Percentiles rank a stretch among this genome's conserved stretches.
These are phyloP conservation scores for Leucopsar rothschildi DNA, from an alignment of 2,113 vertebrate species.

Conservation along the genomic window DNA sequence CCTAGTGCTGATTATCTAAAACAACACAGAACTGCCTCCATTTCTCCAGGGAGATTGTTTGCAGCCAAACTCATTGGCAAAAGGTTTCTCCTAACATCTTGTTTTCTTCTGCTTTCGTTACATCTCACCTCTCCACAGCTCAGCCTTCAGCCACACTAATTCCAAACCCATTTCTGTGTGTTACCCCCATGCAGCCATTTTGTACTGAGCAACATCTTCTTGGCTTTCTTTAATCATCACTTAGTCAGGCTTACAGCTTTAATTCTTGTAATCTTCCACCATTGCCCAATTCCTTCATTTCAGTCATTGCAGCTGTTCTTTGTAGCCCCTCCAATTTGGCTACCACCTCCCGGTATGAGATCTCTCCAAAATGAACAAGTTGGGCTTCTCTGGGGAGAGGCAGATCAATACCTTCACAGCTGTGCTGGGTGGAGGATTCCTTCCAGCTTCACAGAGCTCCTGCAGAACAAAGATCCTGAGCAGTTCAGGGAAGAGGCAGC, in stretches of 20 bases:
- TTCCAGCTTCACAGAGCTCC: not conserved
- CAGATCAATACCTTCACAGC: not conserved
- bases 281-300: not conserved
- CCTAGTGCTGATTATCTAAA: not conserved
- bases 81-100: not conserved
- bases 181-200: not conserved
- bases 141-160: not conserved
- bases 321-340: not conserved
- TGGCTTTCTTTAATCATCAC: not conserved
- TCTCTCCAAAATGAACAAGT: not conserved
- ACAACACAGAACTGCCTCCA: not conserved
- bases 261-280: not conserved
- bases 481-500: not conserved
- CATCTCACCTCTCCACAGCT: not conserved
- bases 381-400: not conserved
- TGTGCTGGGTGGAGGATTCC: not conserved
- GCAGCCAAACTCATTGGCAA: not conserved
- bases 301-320: not conserved
- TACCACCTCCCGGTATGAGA: fast-evolving
- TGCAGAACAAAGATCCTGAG: not conserved
- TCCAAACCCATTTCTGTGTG: not conserved
- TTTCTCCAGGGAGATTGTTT: not conserved
- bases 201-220: not conserved
- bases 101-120: not conserved
- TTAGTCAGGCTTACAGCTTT: constrained; percentile 11